These are phyloP conservation scores for Amphiprion percula DNA, from an alignment of 2,113 vertebrate genomes.

Conservation along the genomic window DNA sequence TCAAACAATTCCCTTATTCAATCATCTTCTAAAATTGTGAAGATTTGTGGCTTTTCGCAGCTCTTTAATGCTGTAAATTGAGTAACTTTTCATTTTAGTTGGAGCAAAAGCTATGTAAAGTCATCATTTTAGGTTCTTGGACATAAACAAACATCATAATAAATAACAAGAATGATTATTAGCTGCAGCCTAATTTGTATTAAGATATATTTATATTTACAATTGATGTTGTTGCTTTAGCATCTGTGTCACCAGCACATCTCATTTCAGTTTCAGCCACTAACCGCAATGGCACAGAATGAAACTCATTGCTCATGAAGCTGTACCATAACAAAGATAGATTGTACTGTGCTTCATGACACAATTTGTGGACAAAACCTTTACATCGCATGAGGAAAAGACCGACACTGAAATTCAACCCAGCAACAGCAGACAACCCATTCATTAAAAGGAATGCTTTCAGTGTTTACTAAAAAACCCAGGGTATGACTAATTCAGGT, in stretches of 20 bases:
- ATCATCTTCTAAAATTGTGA: too few relatives aligned
- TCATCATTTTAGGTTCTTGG: neutral
- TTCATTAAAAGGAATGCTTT: neutral
- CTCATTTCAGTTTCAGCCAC: constrained; percentile 48
- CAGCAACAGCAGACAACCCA: neutral
- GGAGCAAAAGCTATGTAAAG: too few relatives aligned
- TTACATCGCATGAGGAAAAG: neutral
- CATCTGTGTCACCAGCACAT: neutral
- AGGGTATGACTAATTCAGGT: neutral
- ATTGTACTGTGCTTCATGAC: neutral
- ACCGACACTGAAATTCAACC: neutral
- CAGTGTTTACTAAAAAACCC: neutral
- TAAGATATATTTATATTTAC: neutral
- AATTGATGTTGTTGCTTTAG: neutral
- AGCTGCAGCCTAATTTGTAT: neutral
- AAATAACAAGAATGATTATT: neutral
- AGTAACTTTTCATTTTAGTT: too few relatives aligned
- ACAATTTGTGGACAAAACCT: neutral
- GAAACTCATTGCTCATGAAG: neutral
- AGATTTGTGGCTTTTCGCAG: neutral
- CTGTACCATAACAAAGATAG: neutral
- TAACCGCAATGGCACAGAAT: constrained; percentile 4
- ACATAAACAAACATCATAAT: neutral
- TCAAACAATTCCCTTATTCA: too few relatives aligned
- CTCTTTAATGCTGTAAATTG: too few relatives aligned